Percentiles rank a stretch among this genome's conserved stretches.
Conservation (phyloP, 30 jellyfish, hydroid and myxozoan species). For the Nemopilema nomurai region DNA sequence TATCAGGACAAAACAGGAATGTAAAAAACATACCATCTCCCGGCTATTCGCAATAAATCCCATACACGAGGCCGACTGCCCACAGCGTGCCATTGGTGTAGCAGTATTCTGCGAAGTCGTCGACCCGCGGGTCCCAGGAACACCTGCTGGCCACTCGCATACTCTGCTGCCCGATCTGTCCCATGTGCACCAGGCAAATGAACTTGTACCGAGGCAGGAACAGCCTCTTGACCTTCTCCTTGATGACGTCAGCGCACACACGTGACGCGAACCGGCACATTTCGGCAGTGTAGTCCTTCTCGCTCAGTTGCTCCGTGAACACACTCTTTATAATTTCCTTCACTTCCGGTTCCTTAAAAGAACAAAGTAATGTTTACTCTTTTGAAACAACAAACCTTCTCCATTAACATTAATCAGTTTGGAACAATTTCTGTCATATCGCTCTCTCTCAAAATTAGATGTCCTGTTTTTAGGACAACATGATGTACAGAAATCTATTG, state of each 20-base stretch:
- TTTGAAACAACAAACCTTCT: neutral
- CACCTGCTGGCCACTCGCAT: conserved; percentile 78
- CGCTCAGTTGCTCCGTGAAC: conserved; percentile 48
- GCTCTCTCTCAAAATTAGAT: too few species aligned
- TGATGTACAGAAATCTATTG: too few species aligned
- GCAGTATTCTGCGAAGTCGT: conserved; percentile 56
- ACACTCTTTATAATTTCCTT: conserved; percentile 44
- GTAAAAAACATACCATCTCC: conserved; percentile 29
- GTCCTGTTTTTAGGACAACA: too few species aligned
- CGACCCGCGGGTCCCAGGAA: conserved; percentile 75
- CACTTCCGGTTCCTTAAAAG: conserved; percentile 57
- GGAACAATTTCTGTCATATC: too few species aligned
- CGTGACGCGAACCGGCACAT: conserved; percentile 61
- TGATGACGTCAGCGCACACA: conserved; percentile 49
- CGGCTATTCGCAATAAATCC: conserved; percentile 50
- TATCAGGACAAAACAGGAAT: neutral
- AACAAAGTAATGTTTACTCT: conserved; percentile 3
- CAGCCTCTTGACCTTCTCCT: conserved; percentile 57
- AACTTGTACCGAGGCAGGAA: conserved; percentile 69
- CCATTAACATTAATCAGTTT: too few species aligned
- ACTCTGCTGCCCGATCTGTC: conserved; percentile 59
- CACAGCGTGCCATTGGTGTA: conserved; percentile 49
- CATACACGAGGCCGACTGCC: conserved; percentile 80
- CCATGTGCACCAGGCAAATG: conserved; percentile 69
- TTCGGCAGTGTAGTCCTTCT: conserved; percentile 54